A percentile compares a stretch with the other conserved stretches of the same genome.
Conservation (phyloP, 2,113 vertebrate species). For the Dipodomys stephensi region DNA sequence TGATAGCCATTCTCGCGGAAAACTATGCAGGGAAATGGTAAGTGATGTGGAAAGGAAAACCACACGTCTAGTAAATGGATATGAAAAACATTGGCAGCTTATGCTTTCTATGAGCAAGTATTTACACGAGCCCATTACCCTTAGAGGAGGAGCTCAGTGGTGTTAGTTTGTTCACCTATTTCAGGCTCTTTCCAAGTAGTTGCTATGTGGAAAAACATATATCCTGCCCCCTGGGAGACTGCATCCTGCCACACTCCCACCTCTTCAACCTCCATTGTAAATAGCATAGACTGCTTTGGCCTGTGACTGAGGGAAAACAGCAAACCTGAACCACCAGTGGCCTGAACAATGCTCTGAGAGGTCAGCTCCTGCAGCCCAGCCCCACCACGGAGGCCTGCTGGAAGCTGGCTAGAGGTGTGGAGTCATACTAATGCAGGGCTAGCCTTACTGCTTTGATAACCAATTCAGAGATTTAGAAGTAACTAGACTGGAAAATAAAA, state of each 20-base stretch:
- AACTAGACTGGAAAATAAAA: background rate
- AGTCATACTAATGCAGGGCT: background rate
- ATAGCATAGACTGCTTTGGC: too few relatives aligned
- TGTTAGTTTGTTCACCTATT: background rate
- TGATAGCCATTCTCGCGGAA: constrained; percentile 97
- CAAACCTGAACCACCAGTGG: background rate
- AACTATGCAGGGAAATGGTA: constrained; percentile 97
- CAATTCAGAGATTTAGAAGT: background rate
- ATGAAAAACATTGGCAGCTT: background rate
- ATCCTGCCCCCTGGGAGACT: background rate
- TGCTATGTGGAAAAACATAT: background rate
- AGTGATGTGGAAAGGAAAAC: constrained; percentile 41
- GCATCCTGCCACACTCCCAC: rapidly evolving
- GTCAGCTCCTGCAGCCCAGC: background rate
- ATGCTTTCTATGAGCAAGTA: background rate
- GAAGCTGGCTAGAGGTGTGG: background rate
- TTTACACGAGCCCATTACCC: background rate
- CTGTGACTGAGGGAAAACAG: background rate
- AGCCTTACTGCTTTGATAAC: background rate
- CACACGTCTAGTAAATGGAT: background rate
- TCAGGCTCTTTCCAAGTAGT: background rate
- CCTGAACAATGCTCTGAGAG: background rate
- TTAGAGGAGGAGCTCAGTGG: background rate
- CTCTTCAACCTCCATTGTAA: background rate
- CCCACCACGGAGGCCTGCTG: too few relatives aligned